A percentile compares a stretch with the other conserved stretches of the same genome.
Evolutionary conservation across 2,797 vertebrate species (phyloP).

Genomic region (Avahi laniger): DNA sequence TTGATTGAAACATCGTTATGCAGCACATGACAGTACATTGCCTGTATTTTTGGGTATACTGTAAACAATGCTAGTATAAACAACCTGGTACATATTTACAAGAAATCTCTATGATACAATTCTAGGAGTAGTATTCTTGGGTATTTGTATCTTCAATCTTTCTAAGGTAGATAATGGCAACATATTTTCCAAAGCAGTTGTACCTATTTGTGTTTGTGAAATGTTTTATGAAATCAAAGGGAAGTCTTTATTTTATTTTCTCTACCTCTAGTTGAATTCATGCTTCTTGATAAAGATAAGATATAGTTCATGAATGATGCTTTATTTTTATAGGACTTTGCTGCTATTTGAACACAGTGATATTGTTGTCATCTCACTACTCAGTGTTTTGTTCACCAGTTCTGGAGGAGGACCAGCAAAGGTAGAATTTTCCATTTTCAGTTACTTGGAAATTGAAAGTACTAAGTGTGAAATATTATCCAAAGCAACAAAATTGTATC

Average conservation of each 20-base stretch:
- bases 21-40: background rate
- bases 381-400: slow-evolving; percentile 94
- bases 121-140: background rate
- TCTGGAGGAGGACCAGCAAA: slow-evolving; percentile 97
- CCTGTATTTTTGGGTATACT: background rate
- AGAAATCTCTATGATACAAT: background rate
- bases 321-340: slow-evolving; percentile 88
- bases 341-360: slow-evolving; percentile 97
- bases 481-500: background rate
- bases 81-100: background rate
- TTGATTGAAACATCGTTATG: background rate
- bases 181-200: background rate
- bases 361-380: slow-evolving; percentile 93
- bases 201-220: slow-evolving; percentile 2
- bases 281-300: background rate
- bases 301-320: background rate
- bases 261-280: background rate
- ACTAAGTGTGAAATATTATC: slow-evolving; percentile 1
- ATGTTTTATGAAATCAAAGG: slow-evolving; percentile 33
- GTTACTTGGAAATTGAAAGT: slow-evolving; percentile 20
- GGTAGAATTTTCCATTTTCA: slow-evolving; percentile 83
- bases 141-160: background rate
- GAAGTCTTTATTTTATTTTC: background rate
- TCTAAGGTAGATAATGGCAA: slow-evolving; percentile 29
- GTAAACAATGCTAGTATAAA: background rate